Percentiles rank a stretch among this genome's conserved stretches.
phyloP scores from a whole-genome alignment of 2,797 vertebrate genomes.

The Eospalax fontanierii region DNA sequence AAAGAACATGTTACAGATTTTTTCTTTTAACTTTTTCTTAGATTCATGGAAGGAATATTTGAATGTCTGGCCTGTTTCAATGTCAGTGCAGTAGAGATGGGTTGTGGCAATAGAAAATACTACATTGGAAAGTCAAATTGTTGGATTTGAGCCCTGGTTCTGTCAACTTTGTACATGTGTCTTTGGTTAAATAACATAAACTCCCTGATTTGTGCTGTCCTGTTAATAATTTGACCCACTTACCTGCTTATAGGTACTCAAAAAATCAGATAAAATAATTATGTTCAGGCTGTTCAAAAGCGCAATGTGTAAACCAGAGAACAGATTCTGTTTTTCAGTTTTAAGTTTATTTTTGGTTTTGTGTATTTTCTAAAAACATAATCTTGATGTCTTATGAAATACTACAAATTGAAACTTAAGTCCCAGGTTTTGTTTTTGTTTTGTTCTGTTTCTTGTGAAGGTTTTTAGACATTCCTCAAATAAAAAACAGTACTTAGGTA shows the following conservation, averaged over 20 bases:
- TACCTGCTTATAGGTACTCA: conserved; percentile 16
- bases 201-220: not conserved
- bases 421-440: too few species aligned
- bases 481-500: conserved; percentile 30
- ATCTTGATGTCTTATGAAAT: conserved; percentile 18
- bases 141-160: conserved; percentile 27
- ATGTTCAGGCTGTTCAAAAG: not conserved
- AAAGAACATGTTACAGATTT: not conserved
- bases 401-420: conserved; percentile 18
- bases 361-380: conserved; percentile 41
- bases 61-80: conserved; percentile 8
- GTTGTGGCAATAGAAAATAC: not conserved
- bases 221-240: not conserved
- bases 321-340: not conserved
- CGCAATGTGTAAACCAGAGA: not conserved
- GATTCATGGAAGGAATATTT: not conserved
- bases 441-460: conserved; percentile 17
- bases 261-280: conserved; percentile 52
- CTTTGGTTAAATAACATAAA: conserved; percentile 1
- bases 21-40: conserved; percentile 48
- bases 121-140: not conserved
- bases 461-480: not conserved
- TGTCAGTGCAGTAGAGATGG: not conserved
- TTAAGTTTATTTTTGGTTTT: conserved; percentile 30
- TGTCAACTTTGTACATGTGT: conserved; percentile 11